A percentile compares a stretch with the other conserved stretches of the same genome.
phyloP scores from a whole-genome alignment of 2,113 vertebrate genomes.

The Callocephalon fimbriatum region DNA sequence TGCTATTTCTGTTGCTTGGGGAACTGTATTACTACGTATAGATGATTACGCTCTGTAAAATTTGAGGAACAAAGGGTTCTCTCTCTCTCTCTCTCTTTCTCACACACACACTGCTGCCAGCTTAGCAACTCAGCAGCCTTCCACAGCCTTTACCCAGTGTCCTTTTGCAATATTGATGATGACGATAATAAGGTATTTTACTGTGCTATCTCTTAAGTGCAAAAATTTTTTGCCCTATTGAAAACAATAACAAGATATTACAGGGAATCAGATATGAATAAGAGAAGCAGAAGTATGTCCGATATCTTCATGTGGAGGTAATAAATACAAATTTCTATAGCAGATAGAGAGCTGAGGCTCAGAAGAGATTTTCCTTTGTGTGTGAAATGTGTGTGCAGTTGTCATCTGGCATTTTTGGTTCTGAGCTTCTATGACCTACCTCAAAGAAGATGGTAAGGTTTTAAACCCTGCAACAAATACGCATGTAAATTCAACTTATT shows the following conservation, averaged over 20 bases:
- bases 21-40: background rate
- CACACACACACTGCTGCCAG: too few relatives aligned
- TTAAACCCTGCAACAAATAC: background rate
- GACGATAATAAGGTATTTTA: background rate
- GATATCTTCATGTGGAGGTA: background rate
- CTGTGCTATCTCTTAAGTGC: background rate
- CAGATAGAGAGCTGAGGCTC: background rate
- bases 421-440: background rate
- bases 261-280: background rate
- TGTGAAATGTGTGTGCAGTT: background rate
- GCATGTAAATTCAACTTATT: background rate
- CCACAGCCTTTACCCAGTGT: background rate
- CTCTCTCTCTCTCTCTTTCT: background rate
- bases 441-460: background rate
- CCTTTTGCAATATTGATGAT: rapidly evolving
- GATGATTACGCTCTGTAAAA: background rate
- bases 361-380: background rate
- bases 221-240: background rate
- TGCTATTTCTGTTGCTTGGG: background rate
- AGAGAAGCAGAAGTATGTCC: background rate
- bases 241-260: background rate
- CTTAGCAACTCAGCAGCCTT: background rate
- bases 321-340: background rate
- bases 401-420: background rate
- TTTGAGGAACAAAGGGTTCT: background rate